Base-by-base conservation (phyloP, 2,888 invertebrate species). In the Drosophila paucipuncta region DNA sequence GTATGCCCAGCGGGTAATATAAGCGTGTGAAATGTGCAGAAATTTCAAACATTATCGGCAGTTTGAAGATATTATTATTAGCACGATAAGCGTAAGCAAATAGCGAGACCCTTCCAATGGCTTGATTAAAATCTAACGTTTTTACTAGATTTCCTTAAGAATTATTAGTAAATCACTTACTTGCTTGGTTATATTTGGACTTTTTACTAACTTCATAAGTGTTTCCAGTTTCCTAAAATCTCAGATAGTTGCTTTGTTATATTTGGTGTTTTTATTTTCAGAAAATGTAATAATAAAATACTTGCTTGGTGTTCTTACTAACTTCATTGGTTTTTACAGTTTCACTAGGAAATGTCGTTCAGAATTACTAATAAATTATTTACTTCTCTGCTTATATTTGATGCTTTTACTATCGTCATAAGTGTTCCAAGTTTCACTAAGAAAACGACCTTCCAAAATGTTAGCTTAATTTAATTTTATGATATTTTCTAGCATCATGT, bases 1-100 rank as follows among this genome's bases (percentile, higher is more conserved):
- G 39, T 10, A 16, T 7, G 10, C 74, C 69, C 69, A 61, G 68
- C 28, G 54, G 74, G 61, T 68, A 71, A 62, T 9, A 5, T 22
- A 1, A 30, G n/a, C 1, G 28, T 16, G 41, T 16, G 9, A 57
- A 57, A 22, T 2, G 13, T 9, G 39, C 28, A 18, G 0, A n/a
- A 1, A 11, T 0, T 25, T 11, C 11, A 2, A 0, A 25, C 9
- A 16, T 1, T 16, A 7, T 22, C 22, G 7, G 22, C 7, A 16
- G 2, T 22, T 7, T 3, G 0, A 0, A 9, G 18, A 39, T 39
- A 35, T 35, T 33, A 10, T 10, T 33, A 31, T 2, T n/a, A 10
- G 10, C 10, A 4, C 41, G n/a, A 41, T 18, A 4, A n/a, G n/a
- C 18, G 2, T n/a, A 41, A n/a, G 2, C n/a, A 41, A 41, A 35